Evolutionary conservation across 2,113 vertebrate genomes (phyloP), one percentile per base, ranked within the genome.

Genomic region (Petroica traversi): DNA sequence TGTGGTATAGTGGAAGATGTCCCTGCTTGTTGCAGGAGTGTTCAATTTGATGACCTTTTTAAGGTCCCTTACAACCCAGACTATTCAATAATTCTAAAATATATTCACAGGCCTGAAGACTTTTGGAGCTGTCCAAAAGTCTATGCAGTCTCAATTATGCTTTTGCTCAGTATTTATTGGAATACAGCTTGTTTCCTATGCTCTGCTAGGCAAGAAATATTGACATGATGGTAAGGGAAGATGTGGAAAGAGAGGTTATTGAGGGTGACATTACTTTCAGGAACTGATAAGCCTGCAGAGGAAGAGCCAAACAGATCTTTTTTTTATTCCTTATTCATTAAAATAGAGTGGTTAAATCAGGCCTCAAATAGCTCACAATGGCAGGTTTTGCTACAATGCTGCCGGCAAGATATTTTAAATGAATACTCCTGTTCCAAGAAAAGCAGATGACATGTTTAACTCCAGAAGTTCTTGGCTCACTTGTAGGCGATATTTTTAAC

Each of bases 21-120:
- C n/a, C 16, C 12, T 81, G 19, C n/a, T 52, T 16, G 17, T n/a
- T 66, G 45, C 38, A 25, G n/a, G 6, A 64, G 6, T 0, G 0
- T 52, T 89, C 24, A 67, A 67, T 13, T 25, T 0, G 0, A 19
- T 25, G 15, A 52, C 6, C n/a, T n/a, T 28, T 58, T 22, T 12
- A 38, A 73, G 34, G 33, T 29, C 19, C 7, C 15, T 58, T 51
- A 28, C 19, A 51, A 15, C 15, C 12, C 24, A 51, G 19, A 81
- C 23, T n/a, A 24, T n/a, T 64, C 0, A 1, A 17, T 66, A 38
- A 58, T 58, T 51, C 28, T 45, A 51, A 73, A 16, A 12, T 49
- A 6, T 36, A 6, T 51, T 76, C 54, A n/a, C 8, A 66, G 34
- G 2, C 28, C 17, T 52, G 19, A 74, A 66, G 29, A 18, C 38